Percentiles rank a stretch among this genome's conserved stretches.
These are phyloP conservation scores for Siniperca chuatsi DNA, from an alignment of 2,113 vertebrate genomes.

Conservation along the genomic window DNA sequence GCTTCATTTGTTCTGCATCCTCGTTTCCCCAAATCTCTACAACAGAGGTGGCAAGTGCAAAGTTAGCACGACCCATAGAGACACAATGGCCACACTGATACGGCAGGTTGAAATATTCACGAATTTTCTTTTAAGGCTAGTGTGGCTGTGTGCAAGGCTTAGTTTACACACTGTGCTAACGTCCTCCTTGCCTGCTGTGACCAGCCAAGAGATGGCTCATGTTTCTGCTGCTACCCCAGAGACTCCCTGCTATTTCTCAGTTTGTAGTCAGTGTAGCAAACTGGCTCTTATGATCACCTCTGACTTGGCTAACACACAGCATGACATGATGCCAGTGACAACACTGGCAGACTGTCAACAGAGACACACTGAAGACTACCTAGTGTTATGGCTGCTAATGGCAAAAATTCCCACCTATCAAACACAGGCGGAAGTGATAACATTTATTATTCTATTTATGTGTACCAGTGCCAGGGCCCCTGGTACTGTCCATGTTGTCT, in stretches of 20 bases:
- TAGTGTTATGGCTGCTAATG: neutral
- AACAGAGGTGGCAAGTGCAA: neutral
- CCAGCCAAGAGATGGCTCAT: neutral
- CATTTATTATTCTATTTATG: neutral
- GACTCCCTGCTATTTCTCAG: conserved; percentile 1
- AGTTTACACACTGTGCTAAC: neutral
- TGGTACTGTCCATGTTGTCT: neutral
- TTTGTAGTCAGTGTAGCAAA: conserved; percentile 27
- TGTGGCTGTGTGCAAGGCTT: neutral
- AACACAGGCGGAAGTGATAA: neutral
- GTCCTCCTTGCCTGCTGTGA: neutral
- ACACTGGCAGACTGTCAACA: neutral
- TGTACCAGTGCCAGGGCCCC: neutral
- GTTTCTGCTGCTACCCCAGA: conserved; percentile 18
- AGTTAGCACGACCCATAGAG: neutral
- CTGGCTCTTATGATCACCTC: neutral
- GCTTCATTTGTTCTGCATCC: too few relatives aligned
- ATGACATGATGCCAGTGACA: neutral
- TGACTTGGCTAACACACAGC: neutral
- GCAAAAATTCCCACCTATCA: neutral
- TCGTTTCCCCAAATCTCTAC: neutral
- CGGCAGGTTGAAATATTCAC: neutral
- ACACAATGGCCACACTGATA: too few relatives aligned
- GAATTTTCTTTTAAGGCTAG: neutral
- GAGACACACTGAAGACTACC: neutral